Conservation (phyloP, 64 coral and sea anemone species). For the Porites australiensis region DNA sequence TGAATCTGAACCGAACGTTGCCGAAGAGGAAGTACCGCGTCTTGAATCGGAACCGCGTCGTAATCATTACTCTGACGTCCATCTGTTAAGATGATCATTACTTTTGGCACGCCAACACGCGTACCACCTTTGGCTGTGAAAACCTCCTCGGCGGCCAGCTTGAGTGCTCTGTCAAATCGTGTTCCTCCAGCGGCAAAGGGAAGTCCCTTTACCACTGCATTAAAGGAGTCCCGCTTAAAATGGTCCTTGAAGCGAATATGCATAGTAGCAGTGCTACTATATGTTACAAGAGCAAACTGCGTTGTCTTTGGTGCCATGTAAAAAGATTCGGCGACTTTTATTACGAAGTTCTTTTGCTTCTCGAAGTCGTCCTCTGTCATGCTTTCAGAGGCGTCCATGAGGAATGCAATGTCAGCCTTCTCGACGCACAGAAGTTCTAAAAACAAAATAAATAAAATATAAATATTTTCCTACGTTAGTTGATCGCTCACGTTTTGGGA, state of each 20-base stretch:
- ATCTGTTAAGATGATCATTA: slow-evolving; percentile 85
- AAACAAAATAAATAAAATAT: background rate
- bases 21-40: slow-evolving; percentile 70
- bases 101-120: slow-evolving; percentile 54
- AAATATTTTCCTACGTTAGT: background rate
- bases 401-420: slow-evolving; percentile 76
- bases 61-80: slow-evolving; percentile 82
- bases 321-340: slow-evolving; percentile 72
- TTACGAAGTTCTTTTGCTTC: slow-evolving; percentile 63
- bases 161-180: slow-evolving; percentile 83
- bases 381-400: slow-evolving; percentile 93
- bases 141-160: slow-evolving; percentile 69
- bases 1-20: slow-evolving; percentile 65
- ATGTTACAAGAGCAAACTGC: slow-evolving; percentile 71
- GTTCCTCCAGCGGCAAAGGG: slow-evolving; percentile 57
- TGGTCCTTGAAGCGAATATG: slow-evolving; percentile 69
- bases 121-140: slow-evolving; percentile 46
- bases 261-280: slow-evolving; percentile 73
- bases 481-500: background rate
- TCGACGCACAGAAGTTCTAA: slow-evolving; percentile 50
- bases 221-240: slow-evolving; percentile 46
- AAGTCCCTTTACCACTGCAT: slow-evolving; percentile 57
- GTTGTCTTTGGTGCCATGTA: slow-evolving; percentile 52
- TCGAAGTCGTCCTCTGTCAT: slow-evolving; percentile 62
- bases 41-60: slow-evolving; percentile 59